Percentiles rank a stretch among this genome's conserved stretches.
These are phyloP conservation scores for Sebastes nivosus DNA, from an alignment of 2,797 vertebrate genomes.

Conservation along the genomic window DNA sequence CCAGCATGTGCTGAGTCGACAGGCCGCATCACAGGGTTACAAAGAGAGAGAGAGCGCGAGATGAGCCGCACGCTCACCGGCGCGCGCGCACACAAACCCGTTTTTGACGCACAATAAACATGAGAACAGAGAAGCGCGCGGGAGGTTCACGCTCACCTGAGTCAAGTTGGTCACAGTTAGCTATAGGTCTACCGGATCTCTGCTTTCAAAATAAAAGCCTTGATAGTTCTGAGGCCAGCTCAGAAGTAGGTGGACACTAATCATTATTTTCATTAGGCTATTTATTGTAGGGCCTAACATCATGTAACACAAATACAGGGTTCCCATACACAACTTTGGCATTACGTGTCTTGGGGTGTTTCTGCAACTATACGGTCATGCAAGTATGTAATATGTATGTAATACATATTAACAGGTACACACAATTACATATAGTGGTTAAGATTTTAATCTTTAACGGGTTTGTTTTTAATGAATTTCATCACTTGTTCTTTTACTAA, in stretches of 20 bases:
- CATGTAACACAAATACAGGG: neutral
- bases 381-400: too few species aligned
- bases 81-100: neutral
- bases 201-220: neutral
- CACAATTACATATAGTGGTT: too few species aligned
- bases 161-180: neutral
- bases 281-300: neutral
- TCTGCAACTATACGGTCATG: too few species aligned
- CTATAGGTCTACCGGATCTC: neutral
- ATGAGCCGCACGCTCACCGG: neutral
- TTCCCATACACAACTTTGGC: too few species aligned
- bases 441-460: too few species aligned
- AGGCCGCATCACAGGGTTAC: conserved; percentile 30
- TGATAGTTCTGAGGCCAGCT: neutral
- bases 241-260: neutral
- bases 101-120: neutral
- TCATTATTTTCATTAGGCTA: too few species aligned
- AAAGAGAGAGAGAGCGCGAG: conserved; percentile 37
- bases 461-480: too few species aligned
- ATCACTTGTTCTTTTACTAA: too few species aligned
- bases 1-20: conserved; percentile 74
- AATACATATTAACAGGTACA: too few species aligned
- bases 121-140: neutral
- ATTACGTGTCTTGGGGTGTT: too few species aligned
- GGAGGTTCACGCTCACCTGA: conserved; percentile 5